Evolutionary conservation across 2,888 invertebrate species (phyloP), one percentile per base, ranked within the genome.

Genomic region (Chrysolina americana): DNA sequence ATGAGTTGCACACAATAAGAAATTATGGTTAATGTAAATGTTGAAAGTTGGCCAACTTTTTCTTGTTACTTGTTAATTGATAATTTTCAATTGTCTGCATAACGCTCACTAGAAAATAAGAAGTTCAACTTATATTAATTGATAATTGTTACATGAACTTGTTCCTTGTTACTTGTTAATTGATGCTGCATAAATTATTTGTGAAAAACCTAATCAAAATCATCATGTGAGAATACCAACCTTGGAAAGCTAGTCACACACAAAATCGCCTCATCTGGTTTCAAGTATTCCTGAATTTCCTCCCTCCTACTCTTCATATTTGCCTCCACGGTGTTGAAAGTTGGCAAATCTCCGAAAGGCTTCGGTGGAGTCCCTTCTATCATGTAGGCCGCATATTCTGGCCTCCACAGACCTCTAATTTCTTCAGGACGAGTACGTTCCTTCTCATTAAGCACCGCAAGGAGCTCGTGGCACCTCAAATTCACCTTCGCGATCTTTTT

Each of bases 351-450:
- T 10, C 98, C 98, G 84, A 98, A 99, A 0, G 97, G 97, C 84
- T 94, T 93, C 0, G 99, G 99, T 0, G 99, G 99, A 0, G 99
- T 99, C 19, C 99, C 98, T 90, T 99, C 98, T 72, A 98, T 92
- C 98, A 99, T 99, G 86, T 98, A 99, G 15, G 96, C 94, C 2
- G 97, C 99, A 89, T 97, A 99, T 89, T 99, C 99, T 0, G 99
- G 99, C 68, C 98, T 92, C 99, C 99, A 99, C 56, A 98, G 88
- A n/a, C 63, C 70, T 17, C 53, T 65, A 1, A 68, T 53, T 19
- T 48, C 41, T 17, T 68, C 53, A 19, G 68, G 68, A 9, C 28
- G 44, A 28, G 41, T 63, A 0, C 89, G 86, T 89, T 97, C 96
- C 84, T 94, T 94, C 88, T 95, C 94, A 86, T 96, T 95, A 56